Conservation (phyloP, 30 jellyfish, hydroid and myxozoan genomes). For the Chironex yamaguchii region DNA sequence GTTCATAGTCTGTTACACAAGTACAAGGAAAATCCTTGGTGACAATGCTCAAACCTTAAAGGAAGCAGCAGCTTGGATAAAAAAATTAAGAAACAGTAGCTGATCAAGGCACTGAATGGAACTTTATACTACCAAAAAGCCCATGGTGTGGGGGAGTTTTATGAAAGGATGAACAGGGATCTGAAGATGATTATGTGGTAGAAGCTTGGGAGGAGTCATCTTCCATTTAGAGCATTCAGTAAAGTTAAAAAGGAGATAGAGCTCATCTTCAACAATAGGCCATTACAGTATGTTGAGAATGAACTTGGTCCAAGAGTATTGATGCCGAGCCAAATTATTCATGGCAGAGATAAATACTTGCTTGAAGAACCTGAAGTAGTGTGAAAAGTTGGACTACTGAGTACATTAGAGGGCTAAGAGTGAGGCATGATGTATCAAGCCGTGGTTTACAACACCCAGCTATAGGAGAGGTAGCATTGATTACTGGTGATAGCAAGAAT, state of each 20-base stretch:
- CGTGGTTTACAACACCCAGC: too few species aligned
- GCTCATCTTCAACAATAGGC: slow-evolving; percentile 43
- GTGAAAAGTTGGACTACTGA: too few species aligned
- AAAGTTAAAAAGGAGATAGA: slow-evolving; percentile 40
- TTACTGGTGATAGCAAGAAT: too few species aligned
- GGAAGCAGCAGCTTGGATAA: not conserved
- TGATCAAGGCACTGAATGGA: not conserved
- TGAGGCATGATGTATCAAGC: too few species aligned
- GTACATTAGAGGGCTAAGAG: too few species aligned
- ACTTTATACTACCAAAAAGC: slow-evolving; percentile 9
- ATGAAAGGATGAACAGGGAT: slow-evolving; percentile 62
- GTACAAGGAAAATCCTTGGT: not conserved
- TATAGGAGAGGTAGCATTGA: too few species aligned
- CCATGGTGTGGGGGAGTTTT: slow-evolving; percentile 66
- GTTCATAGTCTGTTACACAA: not conserved
- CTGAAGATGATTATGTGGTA: slow-evolving; percentile 22
- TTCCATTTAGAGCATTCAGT: slow-evolving; percentile 31
- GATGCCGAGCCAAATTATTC: slow-evolving; percentile 52
- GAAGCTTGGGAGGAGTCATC: slow-evolving; percentile 51
- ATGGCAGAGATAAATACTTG: slow-evolving; percentile 44
- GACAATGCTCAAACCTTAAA: slow-evolving; percentile 23
- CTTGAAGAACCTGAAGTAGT: slow-evolving; percentile 9
- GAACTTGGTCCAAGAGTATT: slow-evolving; percentile 51
- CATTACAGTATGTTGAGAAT: slow-evolving; percentile 68
- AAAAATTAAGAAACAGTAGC: not conserved